These are phyloP conservation scores for Sebastes iracundus DNA, from an alignment of 2,797 vertebrate species.

Conservation along the genomic window DNA sequence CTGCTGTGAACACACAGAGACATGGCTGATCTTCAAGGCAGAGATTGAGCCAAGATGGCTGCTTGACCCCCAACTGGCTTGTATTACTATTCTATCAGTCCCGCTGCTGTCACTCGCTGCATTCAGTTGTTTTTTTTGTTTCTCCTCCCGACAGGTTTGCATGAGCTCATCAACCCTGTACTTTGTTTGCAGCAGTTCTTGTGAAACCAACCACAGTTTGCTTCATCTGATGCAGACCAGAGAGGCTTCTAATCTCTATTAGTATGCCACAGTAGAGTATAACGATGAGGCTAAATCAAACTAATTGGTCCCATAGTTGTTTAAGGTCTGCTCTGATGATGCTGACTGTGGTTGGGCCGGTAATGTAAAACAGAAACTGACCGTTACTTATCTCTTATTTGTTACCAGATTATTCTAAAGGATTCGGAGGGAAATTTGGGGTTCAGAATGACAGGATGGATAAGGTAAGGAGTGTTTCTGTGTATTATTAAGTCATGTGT, in stretches of 20 bases:
- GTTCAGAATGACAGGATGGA: constrained; percentile 96
- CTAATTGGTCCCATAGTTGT: neutral
- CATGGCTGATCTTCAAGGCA: constrained; percentile 1
- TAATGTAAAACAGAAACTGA: neutral
- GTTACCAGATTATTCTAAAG: constrained; percentile 91
- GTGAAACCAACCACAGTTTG: constrained; percentile 14
- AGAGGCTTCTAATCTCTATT: neutral
- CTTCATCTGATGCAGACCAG: constrained; percentile 21
- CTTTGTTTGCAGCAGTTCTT: neutral
- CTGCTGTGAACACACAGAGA: neutral
- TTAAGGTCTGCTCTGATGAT: neutral
- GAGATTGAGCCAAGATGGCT: constrained; percentile 33
- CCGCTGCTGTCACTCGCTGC: neutral
- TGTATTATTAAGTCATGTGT: neutral
- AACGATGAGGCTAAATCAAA: neutral
- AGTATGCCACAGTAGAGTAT: neutral
- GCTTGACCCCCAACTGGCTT: neutral
- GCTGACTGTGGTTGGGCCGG: neutral
- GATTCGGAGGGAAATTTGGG: constrained; percentile 95
- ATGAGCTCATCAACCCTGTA: constrained; percentile 43
- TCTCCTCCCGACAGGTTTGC: constrained; percentile 51
- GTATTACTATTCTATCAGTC: neutral
- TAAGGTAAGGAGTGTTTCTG: constrained; percentile 66
- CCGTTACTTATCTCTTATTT: neutral
- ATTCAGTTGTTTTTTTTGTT: neutral